Base-by-base conservation (phyloP, 2,113 vertebrate species). In the Mus pahari region DNA sequence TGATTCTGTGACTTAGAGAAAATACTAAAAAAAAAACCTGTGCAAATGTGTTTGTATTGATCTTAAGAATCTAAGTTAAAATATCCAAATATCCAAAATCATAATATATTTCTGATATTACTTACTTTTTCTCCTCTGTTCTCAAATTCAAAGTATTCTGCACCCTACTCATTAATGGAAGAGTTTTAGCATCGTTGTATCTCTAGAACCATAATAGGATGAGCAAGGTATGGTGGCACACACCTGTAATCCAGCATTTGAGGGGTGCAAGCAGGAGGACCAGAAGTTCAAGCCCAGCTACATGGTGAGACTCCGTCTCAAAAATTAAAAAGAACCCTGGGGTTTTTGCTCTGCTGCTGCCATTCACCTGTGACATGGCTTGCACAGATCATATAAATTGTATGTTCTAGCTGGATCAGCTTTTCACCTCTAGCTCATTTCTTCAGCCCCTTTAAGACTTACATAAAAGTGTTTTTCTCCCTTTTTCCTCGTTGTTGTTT, bases 111-210 rank as follows among this genome's bases (percentile, higher is more conserved):
- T 92, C 79, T 55, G 11, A 26, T 71, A 87, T 70, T 7, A 92
- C 60, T 92, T 75, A 90, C 39, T 86, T 93, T 97, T 66, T 94
- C 58, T 87, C 7, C 87, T 94, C 86, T 95, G 66, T 92, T 60
- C 31, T 92, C 53, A 71, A 86, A 31, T 94, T 55, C 68, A 91
- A 90, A 84, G n/a, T 74, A 17, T 90, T 90, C 53, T 39, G 42
- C 75, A 31, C 45, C 31, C 28, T 62, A 66, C 5, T 84, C n/a
- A 26, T 94, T 87, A 74, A 64, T 42, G 45, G 64, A 88, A 82
- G 24, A 78, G 7, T 92, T 90, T 20, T 94, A 68, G 36, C 92
- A 84, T 31, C 86, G 73, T 39, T 91, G 5, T 84, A 75, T 95
- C 74, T 50, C 93, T 94, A 95, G 58, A 94, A 95, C 39, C 17